A percentile compares a stretch with the other conserved stretches of the same genome.
Conservation (phyloP, 2,113 vertebrate genomes). For the Lamprologus callipterus region DNA sequence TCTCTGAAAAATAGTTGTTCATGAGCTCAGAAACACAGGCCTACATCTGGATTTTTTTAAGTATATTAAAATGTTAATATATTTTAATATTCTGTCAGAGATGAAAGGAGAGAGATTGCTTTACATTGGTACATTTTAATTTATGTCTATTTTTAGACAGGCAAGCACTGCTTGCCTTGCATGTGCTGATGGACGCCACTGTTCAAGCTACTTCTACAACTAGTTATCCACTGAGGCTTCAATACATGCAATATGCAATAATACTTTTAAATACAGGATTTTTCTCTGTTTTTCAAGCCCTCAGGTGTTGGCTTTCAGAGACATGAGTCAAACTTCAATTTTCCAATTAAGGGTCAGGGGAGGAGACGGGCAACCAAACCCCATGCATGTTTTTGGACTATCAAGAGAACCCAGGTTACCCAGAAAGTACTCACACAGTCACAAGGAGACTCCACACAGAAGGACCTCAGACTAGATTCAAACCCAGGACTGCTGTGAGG, state of each 20-base stretch:
- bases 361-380: neutral
- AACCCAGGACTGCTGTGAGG: neutral
- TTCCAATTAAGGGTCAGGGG: neutral
- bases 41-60: rapidly evolving
- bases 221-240: neutral
- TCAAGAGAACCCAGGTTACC: rapidly evolving
- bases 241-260: neutral
- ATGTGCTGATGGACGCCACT: neutral
- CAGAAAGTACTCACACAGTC: neutral
- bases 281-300: neutral
- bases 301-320: neutral
- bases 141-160: neutral
- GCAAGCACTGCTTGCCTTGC: neutral
- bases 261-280: neutral
- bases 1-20: neutral
- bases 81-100: neutral
- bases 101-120: neutral
- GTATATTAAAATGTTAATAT: neutral
- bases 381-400: neutral
- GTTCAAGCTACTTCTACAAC: neutral
- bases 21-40: neutral
- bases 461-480: rapidly evolving
- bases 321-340: rapidly evolving
- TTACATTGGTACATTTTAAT: neutral
- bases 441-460: rapidly evolving